Conservation (phyloP, 2,888 invertebrate genomes). For the Hemithea aestivaria region DNA sequence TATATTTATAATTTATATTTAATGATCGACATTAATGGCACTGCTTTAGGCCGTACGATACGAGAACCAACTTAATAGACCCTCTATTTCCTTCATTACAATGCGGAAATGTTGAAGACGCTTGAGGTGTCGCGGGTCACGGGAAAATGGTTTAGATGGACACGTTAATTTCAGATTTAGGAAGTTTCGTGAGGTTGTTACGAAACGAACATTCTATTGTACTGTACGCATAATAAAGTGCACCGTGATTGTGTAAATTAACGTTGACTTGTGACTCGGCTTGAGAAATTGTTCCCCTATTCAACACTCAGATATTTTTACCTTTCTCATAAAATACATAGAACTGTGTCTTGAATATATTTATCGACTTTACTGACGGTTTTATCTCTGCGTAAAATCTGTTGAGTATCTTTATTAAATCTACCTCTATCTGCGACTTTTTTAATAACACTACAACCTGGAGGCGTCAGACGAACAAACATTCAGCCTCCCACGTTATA, state of each 20-base stretch:
- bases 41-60: constrained; percentile 58
- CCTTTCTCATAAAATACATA: too few species aligned
- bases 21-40: constrained; percentile 76
- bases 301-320: constrained; percentile 9
- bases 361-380: constrained; percentile 11
- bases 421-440: constrained; percentile 22
- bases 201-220: constrained; percentile 66
- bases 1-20: constrained; percentile 78
- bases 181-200: constrained; percentile 68
- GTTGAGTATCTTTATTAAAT: constrained; percentile 17
- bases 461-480: constrained; percentile 38
- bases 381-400: constrained; percentile 18
- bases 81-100: constrained; percentile 36
- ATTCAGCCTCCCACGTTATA: constrained; percentile 44
- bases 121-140: constrained; percentile 19
- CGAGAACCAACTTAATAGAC: constrained; percentile 41
- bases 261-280: constrained; percentile 23
- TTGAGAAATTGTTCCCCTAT: constrained; percentile 13
- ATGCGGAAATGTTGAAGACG: constrained; percentile 20
- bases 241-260: constrained; percentile 62
- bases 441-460: constrained; percentile 34
- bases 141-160: constrained; percentile 45
- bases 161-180: constrained; percentile 78
- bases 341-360: too few species aligned
- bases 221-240: constrained; percentile 58